These are phyloP conservation scores for Semnornis frantzii DNA, from an alignment of 2,113 vertebrate species.

Conservation along the genomic window DNA sequence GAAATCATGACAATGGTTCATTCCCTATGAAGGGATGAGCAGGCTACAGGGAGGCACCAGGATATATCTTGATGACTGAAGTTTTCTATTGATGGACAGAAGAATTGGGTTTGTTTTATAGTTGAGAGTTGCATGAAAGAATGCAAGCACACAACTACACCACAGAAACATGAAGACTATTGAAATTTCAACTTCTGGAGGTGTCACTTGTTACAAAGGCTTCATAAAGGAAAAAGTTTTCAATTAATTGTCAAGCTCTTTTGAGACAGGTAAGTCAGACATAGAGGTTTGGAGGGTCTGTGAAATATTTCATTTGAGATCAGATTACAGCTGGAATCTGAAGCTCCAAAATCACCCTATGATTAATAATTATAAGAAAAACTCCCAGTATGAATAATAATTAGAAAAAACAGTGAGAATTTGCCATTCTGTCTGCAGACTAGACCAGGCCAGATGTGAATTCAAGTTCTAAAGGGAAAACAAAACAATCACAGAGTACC, in stretches of 20 bases:
- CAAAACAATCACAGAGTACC: not conserved
- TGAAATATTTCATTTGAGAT: not conserved
- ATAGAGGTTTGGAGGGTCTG: not conserved
- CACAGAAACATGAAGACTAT: not conserved
- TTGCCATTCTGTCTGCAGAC: not conserved
- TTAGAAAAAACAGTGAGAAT: not conserved
- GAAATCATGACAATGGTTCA: not conserved
- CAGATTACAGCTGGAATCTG: not conserved
- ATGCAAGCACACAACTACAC: not conserved
- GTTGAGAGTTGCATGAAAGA: not conserved
- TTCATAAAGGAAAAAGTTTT: not conserved
- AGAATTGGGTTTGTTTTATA: not conserved
- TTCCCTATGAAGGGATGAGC: not conserved
- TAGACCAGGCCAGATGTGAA: not conserved
- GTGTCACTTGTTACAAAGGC: not conserved
- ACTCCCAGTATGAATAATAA: not conserved
- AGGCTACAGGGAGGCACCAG: not conserved
- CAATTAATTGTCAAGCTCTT: not conserved
- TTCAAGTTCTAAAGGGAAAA: not conserved
- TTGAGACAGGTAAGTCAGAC: not conserved
- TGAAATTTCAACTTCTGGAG: not conserved
- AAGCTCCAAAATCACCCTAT: not conserved
- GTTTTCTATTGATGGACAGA: not conserved
- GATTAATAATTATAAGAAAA: not conserved
- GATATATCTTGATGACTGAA: not conserved